Conservation (phyloP, 2,113 vertebrate species). For the Ivindomyrus marchei region DNA sequence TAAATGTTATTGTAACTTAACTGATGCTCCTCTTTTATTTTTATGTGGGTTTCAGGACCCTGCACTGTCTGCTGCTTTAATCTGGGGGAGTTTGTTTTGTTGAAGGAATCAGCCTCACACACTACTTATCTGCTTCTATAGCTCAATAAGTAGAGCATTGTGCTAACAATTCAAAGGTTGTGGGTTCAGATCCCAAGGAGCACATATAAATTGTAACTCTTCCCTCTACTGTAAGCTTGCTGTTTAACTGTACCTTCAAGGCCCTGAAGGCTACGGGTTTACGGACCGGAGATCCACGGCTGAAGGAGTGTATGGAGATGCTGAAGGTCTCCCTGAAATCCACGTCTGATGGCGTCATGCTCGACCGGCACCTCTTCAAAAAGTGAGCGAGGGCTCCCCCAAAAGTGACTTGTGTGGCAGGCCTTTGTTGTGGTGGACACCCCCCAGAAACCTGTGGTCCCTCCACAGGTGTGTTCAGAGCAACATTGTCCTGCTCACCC, state of each 20-base stretch:
- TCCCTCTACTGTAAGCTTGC: neutral
- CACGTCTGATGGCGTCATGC: conserved; percentile 84
- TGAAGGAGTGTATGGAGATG: conserved; percentile 98
- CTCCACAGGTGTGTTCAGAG: conserved; percentile 89
- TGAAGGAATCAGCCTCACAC: neutral
- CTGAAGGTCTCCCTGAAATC: conserved; percentile 85
- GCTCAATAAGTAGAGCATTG: neutral
- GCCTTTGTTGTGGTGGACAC: neutral
- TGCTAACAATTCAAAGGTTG: neutral
- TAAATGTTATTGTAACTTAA: neutral
- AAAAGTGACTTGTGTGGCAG: neutral
- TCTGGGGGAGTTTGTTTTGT: neutral
- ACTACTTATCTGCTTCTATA: neutral
- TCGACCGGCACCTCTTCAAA: conserved; percentile 94
- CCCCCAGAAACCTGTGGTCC: neutral
- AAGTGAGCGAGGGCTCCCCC: conserved; percentile 66
- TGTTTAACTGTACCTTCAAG: conserved; percentile 47
- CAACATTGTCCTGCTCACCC: conserved; percentile 96
- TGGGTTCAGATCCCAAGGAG: neutral
- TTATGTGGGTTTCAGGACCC: neutral
- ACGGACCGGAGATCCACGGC: conserved; percentile 83
- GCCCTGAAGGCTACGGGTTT: conserved; percentile 94
- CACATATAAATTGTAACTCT: no score
- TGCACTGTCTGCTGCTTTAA: neutral
- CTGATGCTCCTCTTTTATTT: neutral